Evolutionary conservation across 1,140 invertebrate species (phyloP).

Genomic region (Neuroterus valhalla): DNA sequence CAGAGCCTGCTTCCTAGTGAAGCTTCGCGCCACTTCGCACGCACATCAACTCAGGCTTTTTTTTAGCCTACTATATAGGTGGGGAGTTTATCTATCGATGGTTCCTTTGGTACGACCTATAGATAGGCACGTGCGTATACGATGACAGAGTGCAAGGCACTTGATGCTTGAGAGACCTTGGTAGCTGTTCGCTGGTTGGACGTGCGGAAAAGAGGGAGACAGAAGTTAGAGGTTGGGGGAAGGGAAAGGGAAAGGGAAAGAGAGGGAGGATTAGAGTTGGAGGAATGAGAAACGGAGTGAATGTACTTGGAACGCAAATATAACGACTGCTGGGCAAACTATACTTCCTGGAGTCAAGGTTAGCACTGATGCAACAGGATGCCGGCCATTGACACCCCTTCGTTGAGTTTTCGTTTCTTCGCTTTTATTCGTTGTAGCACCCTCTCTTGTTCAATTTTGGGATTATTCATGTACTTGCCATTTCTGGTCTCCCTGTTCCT

Average conservation of each 20-base stretch:
- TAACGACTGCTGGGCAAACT: constrained; percentile 47
- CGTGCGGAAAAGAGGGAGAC: constrained; percentile 8
- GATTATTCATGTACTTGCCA: too few species aligned
- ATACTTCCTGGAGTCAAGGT: constrained; percentile 69
- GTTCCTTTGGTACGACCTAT: constrained; percentile 22
- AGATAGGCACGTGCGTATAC: constrained; percentile 48
- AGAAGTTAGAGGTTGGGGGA: constrained; percentile 32
- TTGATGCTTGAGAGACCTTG: constrained; percentile 55
- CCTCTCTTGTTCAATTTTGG: too few species aligned
- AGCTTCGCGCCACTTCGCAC: too few species aligned
- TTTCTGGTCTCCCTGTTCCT: too few species aligned
- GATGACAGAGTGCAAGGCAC: constrained; percentile 56
- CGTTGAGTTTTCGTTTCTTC: constrained; percentile 30
- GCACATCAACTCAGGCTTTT: background rate
- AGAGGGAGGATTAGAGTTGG: background rate
- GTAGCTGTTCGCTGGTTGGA: constrained; percentile 33
- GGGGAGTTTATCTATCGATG: constrained; percentile 3
- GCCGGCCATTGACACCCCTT: constrained; percentile 64
- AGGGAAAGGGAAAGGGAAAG: constrained; percentile 27
- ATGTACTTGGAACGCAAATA: constrained; percentile 64
- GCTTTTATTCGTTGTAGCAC: too few species aligned
- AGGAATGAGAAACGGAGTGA: constrained; percentile 49
- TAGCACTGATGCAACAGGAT: constrained; percentile 72
- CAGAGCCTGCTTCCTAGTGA: too few species aligned
- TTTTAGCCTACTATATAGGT: background rate